Evolutionary conservation across 2,113 vertebrate species (phyloP), one percentile per base, ranked within the genome.

Genomic region (Dendrocopos noguchii): DNA sequence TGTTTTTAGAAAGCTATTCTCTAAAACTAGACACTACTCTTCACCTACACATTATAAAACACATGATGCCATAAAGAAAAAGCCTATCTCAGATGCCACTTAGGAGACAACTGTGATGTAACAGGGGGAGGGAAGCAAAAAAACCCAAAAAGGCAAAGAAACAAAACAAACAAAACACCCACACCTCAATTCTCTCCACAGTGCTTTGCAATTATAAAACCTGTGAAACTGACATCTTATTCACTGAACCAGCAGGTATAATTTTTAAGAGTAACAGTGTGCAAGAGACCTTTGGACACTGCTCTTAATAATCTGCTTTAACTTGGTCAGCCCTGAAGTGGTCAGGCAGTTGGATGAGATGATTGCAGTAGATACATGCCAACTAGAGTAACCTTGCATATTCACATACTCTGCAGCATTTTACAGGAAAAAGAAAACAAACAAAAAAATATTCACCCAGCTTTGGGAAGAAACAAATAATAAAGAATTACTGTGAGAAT

Each of bases 341-440:
- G 29, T 63, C 66, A 78, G 17, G 15, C 52, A 89, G 52, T 4
- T 31, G 14, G 16, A 63, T 20, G 17, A 74, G n/a, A 78, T 20
- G 5, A 80, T 11, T 8, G 2, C 2, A 42, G 33, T 31, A 71
- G 52, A 24, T 18, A 22, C 33, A 11, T 56, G 59, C 34, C 57
- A 84, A 59, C 5, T 20, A 34, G 74, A 91, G 61, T 31, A 36
- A 12, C 61, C 31, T 63, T 11, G 25, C 44, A n/a, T 17, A 56
- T 34, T 33, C 0, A 1, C 0, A 3, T n/a, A 68, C 29, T 11
- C 55, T 52, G 9, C 15, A 57, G 19, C 9, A 52, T n/a, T 59
- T 57, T 57, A 90, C 36, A 64, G 15, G 22, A 47, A 90, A 44
- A 20, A 59, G 39, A 70, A 53, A 18, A 5, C 7, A 46, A 16